Evolutionary conservation across 2,113 vertebrate species (phyloP).

Genomic region (Forbesichthys agassizii): DNA sequence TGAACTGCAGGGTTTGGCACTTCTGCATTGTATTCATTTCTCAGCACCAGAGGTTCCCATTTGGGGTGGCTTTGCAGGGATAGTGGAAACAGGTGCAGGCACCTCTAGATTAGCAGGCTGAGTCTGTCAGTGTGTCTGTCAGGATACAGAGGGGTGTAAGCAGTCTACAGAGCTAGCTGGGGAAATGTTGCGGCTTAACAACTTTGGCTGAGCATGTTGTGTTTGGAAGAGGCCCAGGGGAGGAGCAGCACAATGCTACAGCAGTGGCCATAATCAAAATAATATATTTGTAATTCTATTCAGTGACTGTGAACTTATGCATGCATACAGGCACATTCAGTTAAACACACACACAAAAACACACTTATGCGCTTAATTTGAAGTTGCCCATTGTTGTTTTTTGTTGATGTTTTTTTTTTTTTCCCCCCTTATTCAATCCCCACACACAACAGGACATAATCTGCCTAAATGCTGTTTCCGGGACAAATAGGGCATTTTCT

Average conservation of each 20-base stretch:
- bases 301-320: neutral
- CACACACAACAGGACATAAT: slow-evolving; percentile 10
- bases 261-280: slow-evolving; percentile 17
- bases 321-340: neutral
- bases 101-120: slow-evolving; percentile 45
- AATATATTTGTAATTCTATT: slow-evolving; percentile 1
- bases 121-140: slow-evolving; percentile 36
- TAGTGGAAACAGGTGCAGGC: slow-evolving; percentile 34
- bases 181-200: slow-evolving; percentile 27
- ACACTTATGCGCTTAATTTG: neutral
- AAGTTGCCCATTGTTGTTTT: slow-evolving; percentile 2
- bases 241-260: slow-evolving; percentile 7
- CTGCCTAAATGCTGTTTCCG: slow-evolving; percentile 3
- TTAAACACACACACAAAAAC: neutral
- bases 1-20: too few relatives aligned
- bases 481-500: slow-evolving; percentile 16
- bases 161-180: slow-evolving; percentile 23
- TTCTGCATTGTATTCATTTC: too few relatives aligned
- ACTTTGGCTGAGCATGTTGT: slow-evolving; percentile 18
- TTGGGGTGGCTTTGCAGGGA: neutral
- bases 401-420: too few relatives aligned
- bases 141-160: slow-evolving; percentile 38
- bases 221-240: slow-evolving; percentile 33
- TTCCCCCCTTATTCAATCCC: neutral
- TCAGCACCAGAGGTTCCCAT: neutral